A percentile compares a stretch with the other conserved stretches of the same genome.
phyloP scores from a whole-genome alignment of 2,113 vertebrate species.

The Sitta europaea region DNA sequence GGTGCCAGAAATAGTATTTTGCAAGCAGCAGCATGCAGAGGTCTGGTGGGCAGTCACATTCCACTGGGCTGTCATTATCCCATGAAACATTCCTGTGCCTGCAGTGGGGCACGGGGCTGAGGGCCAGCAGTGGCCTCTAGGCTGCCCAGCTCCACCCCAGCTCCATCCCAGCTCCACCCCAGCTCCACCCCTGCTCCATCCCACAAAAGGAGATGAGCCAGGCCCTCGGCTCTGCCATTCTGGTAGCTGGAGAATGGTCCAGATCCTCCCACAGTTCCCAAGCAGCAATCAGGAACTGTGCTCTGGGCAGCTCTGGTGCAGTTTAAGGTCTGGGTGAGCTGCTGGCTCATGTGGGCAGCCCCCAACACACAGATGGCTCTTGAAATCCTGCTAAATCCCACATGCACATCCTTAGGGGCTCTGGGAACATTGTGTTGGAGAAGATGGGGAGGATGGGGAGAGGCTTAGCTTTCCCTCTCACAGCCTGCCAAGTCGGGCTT shows the following conservation, averaged over 20 bases:
- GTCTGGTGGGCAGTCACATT: background rate
- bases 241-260: background rate
- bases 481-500: background rate
- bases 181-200: background rate
- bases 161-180: background rate
- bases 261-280: background rate
- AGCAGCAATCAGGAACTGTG: background rate
- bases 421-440: background rate
- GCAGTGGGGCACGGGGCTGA: background rate
- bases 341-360: background rate
- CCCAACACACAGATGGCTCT: background rate
- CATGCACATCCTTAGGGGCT: background rate
- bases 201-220: background rate
- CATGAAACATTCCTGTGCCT: slow-evolving; percentile 1
- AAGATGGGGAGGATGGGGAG: background rate
- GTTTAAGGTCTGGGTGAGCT: background rate
- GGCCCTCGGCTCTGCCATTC: rapidly evolving
- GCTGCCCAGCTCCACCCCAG: background rate
- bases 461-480: background rate
- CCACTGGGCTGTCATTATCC: background rate
- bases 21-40: background rate
- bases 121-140: background rate
- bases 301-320: background rate
- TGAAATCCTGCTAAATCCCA: background rate
- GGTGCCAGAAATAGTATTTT: slow-evolving; percentile 27